Percentiles rank a stretch among this genome's conserved stretches.
Evolutionary conservation across 2,888 invertebrate genomes (phyloP).

Genomic region (Chydorus sphaericus): DNA sequence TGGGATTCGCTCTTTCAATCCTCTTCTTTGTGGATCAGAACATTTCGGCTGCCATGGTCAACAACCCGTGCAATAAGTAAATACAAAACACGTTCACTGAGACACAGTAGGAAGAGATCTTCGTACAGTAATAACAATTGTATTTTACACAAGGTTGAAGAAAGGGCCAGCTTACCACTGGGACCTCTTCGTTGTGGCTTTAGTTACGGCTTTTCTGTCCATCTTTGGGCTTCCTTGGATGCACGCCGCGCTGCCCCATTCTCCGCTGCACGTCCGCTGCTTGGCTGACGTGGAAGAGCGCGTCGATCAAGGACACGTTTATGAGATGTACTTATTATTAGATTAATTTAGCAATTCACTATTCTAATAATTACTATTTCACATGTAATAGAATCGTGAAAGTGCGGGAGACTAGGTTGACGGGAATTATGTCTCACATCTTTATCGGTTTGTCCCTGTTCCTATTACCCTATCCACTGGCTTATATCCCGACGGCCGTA

Average conservation of each 20-base stretch:
- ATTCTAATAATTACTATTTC: slow-evolving; percentile 16
- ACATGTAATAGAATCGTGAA: slow-evolving; percentile 30
- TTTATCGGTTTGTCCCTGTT: slow-evolving; percentile 39
- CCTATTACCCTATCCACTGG: slow-evolving; percentile 36
- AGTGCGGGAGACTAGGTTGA: slow-evolving; percentile 39
- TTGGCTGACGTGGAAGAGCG: slow-evolving; percentile 44
- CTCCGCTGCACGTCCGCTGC: slow-evolving; percentile 41
- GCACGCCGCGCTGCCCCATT: slow-evolving; percentile 44
- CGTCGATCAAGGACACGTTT: slow-evolving; percentile 42
- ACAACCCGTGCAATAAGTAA: slow-evolving; percentile 42
- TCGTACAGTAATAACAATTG: slow-evolving; percentile 1
- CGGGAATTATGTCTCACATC: slow-evolving; percentile 37
- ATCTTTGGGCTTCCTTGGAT: slow-evolving; percentile 41
- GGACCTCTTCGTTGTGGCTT: slow-evolving; percentile 40
- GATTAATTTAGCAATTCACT: not conserved
- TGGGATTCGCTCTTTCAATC: slow-evolving; percentile 42
- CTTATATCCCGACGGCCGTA: slow-evolving; percentile 39
- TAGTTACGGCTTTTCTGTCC: slow-evolving; percentile 39
- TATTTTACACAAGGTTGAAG: slow-evolving; percentile 32
- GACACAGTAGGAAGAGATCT: not conserved
- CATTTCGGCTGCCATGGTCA: slow-evolving; percentile 42
- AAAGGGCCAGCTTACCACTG: slow-evolving; percentile 43
- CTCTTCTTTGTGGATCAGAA: slow-evolving; percentile 48
- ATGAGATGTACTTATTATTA: slow-evolving; percentile 35
- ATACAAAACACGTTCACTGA: slow-evolving; percentile 17